Base-by-base conservation (phyloP, 2,797 vertebrate genomes). In the Pipistrellus pygmaeus region DNA sequence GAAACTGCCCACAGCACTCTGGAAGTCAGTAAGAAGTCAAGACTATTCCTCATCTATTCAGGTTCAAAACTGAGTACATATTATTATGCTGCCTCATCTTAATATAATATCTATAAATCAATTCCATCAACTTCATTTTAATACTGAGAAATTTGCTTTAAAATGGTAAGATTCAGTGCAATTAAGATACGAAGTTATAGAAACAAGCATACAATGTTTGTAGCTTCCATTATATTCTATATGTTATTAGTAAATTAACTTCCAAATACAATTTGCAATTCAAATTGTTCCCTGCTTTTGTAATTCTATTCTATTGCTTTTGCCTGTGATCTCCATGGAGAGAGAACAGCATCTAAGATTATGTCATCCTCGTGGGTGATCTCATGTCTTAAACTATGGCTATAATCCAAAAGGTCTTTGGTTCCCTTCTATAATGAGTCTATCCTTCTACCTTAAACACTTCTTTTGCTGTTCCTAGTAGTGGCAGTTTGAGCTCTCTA, bases 251-350 rank as follows among this genome's bases (percentile, higher is more conserved):
- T 80, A 25, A 93, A 75, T 27, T 35, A 88, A 48, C 25, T 89
- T 51, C n/a, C 25, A 91, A 85, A 78, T 60, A 89, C 4, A 57
- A 85, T 85, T 89, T 89, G 64, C n/a, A 93, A 69, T 64, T 72
- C 27, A 25, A 35, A 72, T 23, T 15, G 35, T 60, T 83, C 23
- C 69, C 21, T 60, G 69, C 72, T 77, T 94, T 71, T 90, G 13
- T 73, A 85, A 96, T 88, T 94, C 90, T 84, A 57, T 15, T 88
- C 41, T 72, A 21, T 10, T 68, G 60, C 41, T 38, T 72, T 93
- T 41, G 60, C 62, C 76, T 48, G 51, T 38, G 18, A 62, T 88
- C 66, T 81, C 82, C 81, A 57, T 17, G 84, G 94, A 94, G 53
- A 69, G 12, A 71, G 46, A 90, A 66, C 1, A 71, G 87, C 27